phyloP scores from a whole-genome alignment of 1,140 invertebrate genomes.

The Dryas iulia region DNA sequence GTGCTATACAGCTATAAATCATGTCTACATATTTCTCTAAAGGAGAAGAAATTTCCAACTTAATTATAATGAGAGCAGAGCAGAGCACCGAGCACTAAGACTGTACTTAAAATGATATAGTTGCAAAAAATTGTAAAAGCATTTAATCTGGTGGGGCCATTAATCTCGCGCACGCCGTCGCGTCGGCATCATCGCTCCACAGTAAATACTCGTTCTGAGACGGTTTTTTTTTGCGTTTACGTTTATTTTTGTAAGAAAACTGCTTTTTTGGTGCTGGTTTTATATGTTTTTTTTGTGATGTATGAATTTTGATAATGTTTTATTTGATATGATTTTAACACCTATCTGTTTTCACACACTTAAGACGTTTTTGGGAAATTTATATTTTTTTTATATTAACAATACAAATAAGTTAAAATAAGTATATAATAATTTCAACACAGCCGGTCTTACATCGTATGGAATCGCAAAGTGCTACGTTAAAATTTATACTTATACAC shows the following conservation, averaged over 20 bases:
- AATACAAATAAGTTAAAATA: no score
- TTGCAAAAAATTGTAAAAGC: constrained; percentile 31
- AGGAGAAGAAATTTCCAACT: constrained; percentile 3
- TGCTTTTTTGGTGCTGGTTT: not conserved
- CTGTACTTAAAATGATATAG: constrained; percentile 27
- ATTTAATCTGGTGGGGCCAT: constrained; percentile 26
- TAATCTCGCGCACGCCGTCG: constrained; percentile 22
- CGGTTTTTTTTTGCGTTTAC: not conserved
- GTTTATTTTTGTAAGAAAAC: not conserved
- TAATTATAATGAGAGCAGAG: constrained; percentile 23
- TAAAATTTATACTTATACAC: no score
- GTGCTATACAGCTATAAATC: not conserved
- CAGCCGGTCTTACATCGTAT: no score
- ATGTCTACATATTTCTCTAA: not conserved
- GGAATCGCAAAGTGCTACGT: no score
- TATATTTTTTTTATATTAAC: no score
- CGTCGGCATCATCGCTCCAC: constrained; percentile 1
- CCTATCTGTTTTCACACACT: not conserved
- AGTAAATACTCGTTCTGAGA: not conserved
- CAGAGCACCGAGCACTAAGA: constrained; percentile 14
- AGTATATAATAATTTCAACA: no score
- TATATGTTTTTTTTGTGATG: not conserved
- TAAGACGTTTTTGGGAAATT: no score
- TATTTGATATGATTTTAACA: not conserved
- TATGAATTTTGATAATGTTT: no score